phyloP scores from a whole-genome alignment of 1,140 invertebrate genomes.

The Linepithema humile region DNA sequence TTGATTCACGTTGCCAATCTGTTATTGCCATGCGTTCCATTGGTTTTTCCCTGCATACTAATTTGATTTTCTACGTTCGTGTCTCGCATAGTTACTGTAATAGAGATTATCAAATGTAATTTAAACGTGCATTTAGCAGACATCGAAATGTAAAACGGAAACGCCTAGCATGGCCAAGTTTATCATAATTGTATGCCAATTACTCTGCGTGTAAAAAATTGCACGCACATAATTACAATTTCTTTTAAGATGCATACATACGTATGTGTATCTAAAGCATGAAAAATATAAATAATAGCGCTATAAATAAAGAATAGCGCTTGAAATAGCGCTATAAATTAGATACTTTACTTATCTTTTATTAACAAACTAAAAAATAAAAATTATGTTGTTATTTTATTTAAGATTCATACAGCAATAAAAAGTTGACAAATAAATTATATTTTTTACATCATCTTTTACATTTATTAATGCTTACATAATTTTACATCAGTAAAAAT shows the following conservation, averaged over 20 bases:
- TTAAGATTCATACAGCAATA: too few species aligned
- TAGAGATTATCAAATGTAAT: not conserved
- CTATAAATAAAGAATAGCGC: too few species aligned
- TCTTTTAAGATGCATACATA: conserved; percentile 1
- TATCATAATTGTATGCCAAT: not conserved
- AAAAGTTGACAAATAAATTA: too few species aligned
- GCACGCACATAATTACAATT: not conserved
- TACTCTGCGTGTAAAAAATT: too few species aligned
- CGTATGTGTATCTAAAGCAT: too few species aligned
- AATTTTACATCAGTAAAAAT: too few species aligned
- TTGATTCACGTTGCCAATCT: not conserved
- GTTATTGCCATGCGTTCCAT: conserved; percentile 15
- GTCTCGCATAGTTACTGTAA: not conserved
- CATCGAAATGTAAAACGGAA: not conserved
- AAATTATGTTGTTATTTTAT: too few species aligned
- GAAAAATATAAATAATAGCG: not conserved
- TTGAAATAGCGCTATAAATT: too few species aligned
- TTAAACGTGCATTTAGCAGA: not conserved
- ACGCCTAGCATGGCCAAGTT: not conserved
- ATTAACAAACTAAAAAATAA: too few species aligned
- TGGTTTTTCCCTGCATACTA: conserved; percentile 36
- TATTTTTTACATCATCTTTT: too few species aligned
- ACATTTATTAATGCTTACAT: too few species aligned
- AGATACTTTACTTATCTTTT: too few species aligned
- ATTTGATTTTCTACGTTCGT: not conserved